phyloP scores from a whole-genome alignment of 2,797 vertebrate species.

The Channallabes apus region DNA sequence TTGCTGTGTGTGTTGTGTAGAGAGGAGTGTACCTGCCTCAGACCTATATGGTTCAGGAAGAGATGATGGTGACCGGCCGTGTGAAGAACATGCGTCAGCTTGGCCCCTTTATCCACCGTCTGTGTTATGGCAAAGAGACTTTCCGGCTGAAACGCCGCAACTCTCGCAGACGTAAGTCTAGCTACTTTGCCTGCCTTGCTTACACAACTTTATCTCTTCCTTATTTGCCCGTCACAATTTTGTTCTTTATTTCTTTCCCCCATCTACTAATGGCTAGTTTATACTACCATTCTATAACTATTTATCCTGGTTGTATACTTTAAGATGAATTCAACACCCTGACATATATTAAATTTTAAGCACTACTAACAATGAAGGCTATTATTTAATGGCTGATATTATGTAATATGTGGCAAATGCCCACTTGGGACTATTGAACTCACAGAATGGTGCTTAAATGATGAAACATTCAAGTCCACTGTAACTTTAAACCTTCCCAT shows the following conservation, averaged over 20 bases:
- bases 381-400: background rate
- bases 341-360: background rate
- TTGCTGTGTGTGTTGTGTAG: conserved; percentile 66
- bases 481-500: background rate
- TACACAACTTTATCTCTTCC: background rate
- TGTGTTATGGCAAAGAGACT: conserved; percentile 92
- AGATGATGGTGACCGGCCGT: conserved; percentile 88
- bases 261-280: background rate
- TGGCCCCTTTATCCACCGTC: conserved; percentile 87
- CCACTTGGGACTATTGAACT: background rate
- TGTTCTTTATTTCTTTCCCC: background rate
- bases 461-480: background rate
- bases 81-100: conserved; percentile 87
- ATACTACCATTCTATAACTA: background rate
- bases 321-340: background rate
- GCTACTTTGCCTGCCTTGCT: background rate
- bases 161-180: conserved; percentile 80
- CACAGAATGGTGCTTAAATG: background rate
- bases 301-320: background rate
- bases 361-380: background rate
- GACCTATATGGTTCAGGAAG: conserved; percentile 93
- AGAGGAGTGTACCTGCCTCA: conserved; percentile 91
- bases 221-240: background rate
- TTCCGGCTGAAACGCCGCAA: conserved; percentile 85
- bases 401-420: background rate